phyloP scores from a whole-genome alignment of 1,140 invertebrate species.

The Macrobrachium nipponense region DNA sequence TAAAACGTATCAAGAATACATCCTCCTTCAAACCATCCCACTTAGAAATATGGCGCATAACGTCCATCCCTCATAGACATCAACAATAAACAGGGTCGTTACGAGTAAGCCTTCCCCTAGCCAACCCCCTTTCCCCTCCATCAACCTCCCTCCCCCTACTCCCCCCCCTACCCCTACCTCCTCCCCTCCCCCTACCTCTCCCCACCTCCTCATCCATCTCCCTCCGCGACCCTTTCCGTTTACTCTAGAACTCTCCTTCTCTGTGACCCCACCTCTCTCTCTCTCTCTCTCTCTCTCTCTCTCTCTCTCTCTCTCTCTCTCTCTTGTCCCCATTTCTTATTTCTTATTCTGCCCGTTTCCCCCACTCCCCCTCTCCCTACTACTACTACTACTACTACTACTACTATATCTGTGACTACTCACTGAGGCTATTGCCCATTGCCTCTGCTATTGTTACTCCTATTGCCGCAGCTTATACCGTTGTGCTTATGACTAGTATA shows the following conservation, averaged over 20 bases:
- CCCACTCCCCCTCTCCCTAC: neutral
- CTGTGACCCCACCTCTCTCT: neutral
- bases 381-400: neutral
- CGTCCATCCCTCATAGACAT: neutral
- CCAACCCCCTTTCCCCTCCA: neutral
- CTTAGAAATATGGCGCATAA: too few species aligned
- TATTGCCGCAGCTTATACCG: too few species aligned
- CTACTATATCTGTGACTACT: neutral
- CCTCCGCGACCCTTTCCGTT: too few species aligned
- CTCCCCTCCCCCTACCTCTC: neutral
- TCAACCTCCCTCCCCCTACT: neutral
- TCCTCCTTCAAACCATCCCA: too few species aligned
- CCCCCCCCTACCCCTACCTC: neutral
- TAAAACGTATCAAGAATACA: too few species aligned
- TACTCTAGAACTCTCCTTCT: neutral
- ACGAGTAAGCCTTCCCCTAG: neutral
- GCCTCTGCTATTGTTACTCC: too few species aligned
- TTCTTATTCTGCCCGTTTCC: neutral
- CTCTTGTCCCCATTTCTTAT: neutral
- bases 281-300: neutral
- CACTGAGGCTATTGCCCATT: too few species aligned
- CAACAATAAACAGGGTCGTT: neutral
- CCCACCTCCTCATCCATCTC: neutral
- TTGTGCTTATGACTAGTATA: too few species aligned
- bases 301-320: neutral